Evolutionary conservation across 1,140 invertebrate species (phyloP).

Genomic region (Mya arenaria): DNA sequence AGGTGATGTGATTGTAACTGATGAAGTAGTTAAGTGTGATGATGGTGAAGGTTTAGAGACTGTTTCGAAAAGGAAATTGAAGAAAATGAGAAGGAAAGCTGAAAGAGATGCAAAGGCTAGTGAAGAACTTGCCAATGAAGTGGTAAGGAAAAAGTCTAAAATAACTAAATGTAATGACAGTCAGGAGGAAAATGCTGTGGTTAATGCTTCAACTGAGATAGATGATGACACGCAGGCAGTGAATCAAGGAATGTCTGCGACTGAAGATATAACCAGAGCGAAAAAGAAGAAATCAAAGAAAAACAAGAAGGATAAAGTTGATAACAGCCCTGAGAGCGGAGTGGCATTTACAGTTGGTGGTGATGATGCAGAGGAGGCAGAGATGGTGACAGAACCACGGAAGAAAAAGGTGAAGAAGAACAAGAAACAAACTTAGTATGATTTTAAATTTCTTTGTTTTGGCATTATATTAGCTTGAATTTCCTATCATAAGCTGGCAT

Average conservation of each 20-base stretch:
- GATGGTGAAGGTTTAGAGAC: conserved; percentile 9
- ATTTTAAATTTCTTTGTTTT: too few relatives aligned
- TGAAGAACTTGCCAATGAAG: neutral
- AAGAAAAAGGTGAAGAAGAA: conserved; percentile 8
- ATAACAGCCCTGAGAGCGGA: neutral
- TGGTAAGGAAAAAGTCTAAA: neutral
- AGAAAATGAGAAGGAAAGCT: conserved; percentile 29
- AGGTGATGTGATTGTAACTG: neutral
- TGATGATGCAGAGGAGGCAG: neutral
- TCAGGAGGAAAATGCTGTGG: neutral
- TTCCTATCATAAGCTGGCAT: too few relatives aligned
- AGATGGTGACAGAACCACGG: neutral
- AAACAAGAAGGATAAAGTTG: conserved; percentile 27
- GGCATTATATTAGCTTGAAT: too few relatives aligned
- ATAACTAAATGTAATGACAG: neutral
- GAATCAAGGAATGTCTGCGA: neutral
- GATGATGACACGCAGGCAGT: neutral
- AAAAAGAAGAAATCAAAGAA: neutral
- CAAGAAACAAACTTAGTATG: too few relatives aligned
- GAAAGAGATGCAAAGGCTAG: neutral
- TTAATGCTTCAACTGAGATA: neutral
- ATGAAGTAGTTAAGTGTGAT: neutral
- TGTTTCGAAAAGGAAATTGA: conserved; percentile 25
- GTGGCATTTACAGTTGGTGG: neutral
- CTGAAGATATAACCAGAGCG: neutral